Evolutionary conservation across 2,113 vertebrate species (phyloP).

Genomic region (Upupa epops): DNA sequence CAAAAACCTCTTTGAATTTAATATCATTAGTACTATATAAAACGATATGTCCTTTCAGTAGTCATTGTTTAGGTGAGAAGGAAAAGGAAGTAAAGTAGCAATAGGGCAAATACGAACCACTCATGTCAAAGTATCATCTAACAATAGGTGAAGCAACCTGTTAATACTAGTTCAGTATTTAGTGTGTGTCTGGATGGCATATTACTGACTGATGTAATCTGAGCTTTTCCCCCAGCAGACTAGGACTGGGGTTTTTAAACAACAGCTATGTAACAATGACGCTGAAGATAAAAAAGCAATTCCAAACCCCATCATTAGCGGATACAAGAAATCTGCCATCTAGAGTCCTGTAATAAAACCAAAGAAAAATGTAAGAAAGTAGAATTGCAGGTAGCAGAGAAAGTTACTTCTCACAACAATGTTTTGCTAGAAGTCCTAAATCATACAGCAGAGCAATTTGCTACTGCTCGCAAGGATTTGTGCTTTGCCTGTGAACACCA

Average conservation of each 20-base stretch:
- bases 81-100: background rate
- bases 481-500: background rate
- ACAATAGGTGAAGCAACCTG: slow-evolving; percentile 1
- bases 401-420: background rate
- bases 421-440: background rate
- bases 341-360: background rate
- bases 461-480: background rate
- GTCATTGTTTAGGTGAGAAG: background rate
- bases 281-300: background rate
- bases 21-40: background rate
- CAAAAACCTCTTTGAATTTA: slow-evolving; percentile 5
- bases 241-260: background rate
- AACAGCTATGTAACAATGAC: background rate
- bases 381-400: background rate
- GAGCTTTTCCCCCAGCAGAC: background rate
- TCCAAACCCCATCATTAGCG: background rate
- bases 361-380: background rate
- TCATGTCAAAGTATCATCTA: background rate
- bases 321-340: background rate
- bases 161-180: slow-evolving; percentile 17
- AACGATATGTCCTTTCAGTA: background rate
- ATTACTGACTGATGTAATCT: slow-evolving; percentile 8
- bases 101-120: background rate
- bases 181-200: slow-evolving; percentile 26
- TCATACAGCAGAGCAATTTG: background rate